Base-by-base conservation (phyloP, 2,888 invertebrate genomes). In the Troglohyphantes excavatus region DNA sequence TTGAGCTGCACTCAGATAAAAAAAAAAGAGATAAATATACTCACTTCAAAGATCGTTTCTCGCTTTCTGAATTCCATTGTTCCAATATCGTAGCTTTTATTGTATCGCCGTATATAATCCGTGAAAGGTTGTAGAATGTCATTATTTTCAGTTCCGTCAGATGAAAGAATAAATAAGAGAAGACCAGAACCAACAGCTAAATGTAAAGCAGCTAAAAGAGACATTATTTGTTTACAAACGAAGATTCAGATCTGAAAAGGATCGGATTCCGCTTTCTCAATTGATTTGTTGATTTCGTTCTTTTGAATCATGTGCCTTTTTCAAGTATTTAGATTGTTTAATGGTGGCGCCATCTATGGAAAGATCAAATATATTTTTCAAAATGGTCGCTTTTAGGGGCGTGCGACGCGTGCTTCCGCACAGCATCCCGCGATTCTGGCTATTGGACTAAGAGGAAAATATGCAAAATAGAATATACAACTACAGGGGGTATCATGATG, bases 21-120 rank as follows among this genome's bases (percentile, higher is more conserved):
- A 46, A 26, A 63, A 53, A 3, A 72, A 72, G 21, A 75, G 63
- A 84, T 27, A 75, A 29, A 33, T 29, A n/a, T 7, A 61, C 43
- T 93, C 93, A 95, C 95, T 93, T 95, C 93, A 92, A 95, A 95
- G 92, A 94, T 94, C 88, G 94, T 93, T 91, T 94, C 94, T 92
- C 95, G 94, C 6, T 93, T 93, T 67, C 93, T 92, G 92, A 95
- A 95, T 92, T 95, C 95, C 2, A 93, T 93, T 0, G 94, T 93
- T 84, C 93, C 93, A 91, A 93, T 92, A 92, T 93, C 93, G 92
- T 95, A 95, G 92, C 93, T 94, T 94, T 95, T 95, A 92, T 95
- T 95, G 92, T 94, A 95, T 92, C 94, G 94, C 92, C 93, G 91
- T 17, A 95, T 93, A 91, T 95, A 95, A 27, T 94, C 93, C 75